These are phyloP conservation scores for Drosophila arizonae DNA, from an alignment of 1,140 invertebrate species.

Conservation along the genomic window DNA sequence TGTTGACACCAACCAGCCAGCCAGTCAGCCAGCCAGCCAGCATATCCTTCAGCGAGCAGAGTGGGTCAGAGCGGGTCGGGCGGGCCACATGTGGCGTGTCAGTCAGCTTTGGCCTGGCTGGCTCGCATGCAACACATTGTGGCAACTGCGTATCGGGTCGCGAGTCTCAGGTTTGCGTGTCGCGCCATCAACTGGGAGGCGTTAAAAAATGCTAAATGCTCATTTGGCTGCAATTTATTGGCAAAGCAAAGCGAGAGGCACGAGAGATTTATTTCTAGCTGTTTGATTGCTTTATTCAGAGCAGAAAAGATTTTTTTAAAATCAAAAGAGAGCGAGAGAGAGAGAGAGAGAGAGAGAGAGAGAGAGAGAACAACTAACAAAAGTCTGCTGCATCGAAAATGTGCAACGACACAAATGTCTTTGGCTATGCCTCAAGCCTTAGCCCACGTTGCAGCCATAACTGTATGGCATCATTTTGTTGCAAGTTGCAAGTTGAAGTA, in stretches of 20 bases:
- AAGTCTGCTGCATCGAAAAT: constrained; percentile 45
- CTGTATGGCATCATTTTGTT: constrained; percentile 2
- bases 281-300: constrained; percentile 40
- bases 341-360: neutral
- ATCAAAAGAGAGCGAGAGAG: neutral
- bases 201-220: constrained; percentile 72
- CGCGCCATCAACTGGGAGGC: constrained; percentile 47
- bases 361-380: neutral
- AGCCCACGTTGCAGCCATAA: constrained; percentile 19
- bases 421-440: neutral
- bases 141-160: no score
- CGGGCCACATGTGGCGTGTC: constrained; percentile 58
- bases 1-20: constrained; percentile 45
- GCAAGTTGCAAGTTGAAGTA: constrained; percentile 1
- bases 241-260: constrained; percentile 36
- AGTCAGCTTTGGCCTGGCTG: constrained; percentile 21
- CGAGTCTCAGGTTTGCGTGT: constrained; percentile 54
- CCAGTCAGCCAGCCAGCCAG: constrained; percentile 30
- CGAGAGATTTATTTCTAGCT: constrained; percentile 27
- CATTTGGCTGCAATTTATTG: constrained; percentile 62
- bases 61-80: neutral
- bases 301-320: constrained; percentile 24
- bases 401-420: constrained; percentile 34
- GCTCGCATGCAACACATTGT: constrained; percentile 57
- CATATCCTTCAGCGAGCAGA: constrained; percentile 52